Percentiles rank a stretch among this genome's conserved stretches.
Conservation (phyloP, 2,797 vertebrate genomes). For the Chloroceryle inda region DNA sequence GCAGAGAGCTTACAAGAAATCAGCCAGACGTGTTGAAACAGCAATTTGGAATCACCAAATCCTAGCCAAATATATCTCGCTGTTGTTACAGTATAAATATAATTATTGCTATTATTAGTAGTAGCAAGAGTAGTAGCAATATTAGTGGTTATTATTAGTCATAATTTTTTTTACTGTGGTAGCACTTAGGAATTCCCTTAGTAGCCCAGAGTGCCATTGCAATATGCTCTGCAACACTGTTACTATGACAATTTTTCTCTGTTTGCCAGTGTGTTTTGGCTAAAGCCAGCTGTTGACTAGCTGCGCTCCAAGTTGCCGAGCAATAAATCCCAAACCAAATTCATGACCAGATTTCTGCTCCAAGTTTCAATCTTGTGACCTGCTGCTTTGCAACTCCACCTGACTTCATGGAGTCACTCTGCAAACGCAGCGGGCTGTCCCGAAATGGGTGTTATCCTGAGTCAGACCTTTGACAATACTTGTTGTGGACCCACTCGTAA, state of each 20-base stretch:
- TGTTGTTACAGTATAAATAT: slow-evolving; percentile 46
- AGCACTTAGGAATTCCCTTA: slow-evolving; percentile 48
- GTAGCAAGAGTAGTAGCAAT: not conserved
- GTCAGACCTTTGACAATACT: fast-evolving
- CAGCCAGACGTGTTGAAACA: not conserved
- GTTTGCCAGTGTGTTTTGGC: slow-evolving; percentile 58
- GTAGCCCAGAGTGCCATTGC: not conserved
- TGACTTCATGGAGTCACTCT: not conserved
- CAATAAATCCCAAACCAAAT: slow-evolving; percentile 70
- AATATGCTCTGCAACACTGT: not conserved
- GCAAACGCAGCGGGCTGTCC: not conserved
- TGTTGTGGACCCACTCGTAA: fast-evolving
- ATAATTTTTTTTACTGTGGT: slow-evolving; percentile 52
- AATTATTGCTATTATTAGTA: slow-evolving; percentile 44
- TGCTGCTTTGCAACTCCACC: not conserved
- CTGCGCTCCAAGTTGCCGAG: slow-evolving; percentile 59
- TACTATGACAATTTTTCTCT: slow-evolving; percentile 59
- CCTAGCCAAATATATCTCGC: not conserved
- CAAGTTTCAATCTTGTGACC: not conserved
- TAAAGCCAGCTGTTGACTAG: slow-evolving; percentile 47
- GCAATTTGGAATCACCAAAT: slow-evolving; percentile 54
- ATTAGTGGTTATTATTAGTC: slow-evolving; percentile 56
- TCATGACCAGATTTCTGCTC: slow-evolving; percentile 50
- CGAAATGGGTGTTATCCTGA: not conserved
- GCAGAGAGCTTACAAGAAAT: not conserved